Percentiles rank a stretch among this genome's conserved stretches.
phyloP scores from a whole-genome alignment of 2,797 vertebrate species.

The Enteromius paludinosus region DNA sequence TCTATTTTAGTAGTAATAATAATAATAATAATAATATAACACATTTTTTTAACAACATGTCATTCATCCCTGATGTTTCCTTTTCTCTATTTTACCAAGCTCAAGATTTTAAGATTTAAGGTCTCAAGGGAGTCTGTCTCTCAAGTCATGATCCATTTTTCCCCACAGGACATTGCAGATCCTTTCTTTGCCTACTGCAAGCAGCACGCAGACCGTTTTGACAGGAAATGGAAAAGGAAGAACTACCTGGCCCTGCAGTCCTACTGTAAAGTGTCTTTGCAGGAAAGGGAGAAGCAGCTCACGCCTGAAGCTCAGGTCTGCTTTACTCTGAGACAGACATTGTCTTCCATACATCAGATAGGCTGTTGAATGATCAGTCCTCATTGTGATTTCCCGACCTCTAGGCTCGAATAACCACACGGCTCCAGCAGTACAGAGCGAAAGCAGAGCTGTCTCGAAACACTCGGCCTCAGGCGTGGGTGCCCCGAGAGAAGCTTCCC shows the following conservation, averaged over 20 bases:
- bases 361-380: not conserved
- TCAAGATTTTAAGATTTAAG: not conserved
- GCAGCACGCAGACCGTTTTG: conserved; percentile 97
- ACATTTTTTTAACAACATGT: not conserved
- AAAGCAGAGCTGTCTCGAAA: conserved; percentile 95
- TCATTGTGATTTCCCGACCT: not conserved
- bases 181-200: conserved; percentile 99
- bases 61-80: not conserved
- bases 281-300: conserved; percentile 95
- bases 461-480: conserved; percentile 96
- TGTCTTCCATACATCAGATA: not conserved
- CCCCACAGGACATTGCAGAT: conserved; percentile 94
- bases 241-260: conserved; percentile 98
- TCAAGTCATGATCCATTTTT: not conserved
- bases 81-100: not conserved
- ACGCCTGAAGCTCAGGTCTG: conserved; percentile 94
- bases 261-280: conserved; percentile 95
- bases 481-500: conserved; percentile 94
- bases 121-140: not conserved
- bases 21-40: not conserved
- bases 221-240: conserved; percentile 99
- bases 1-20: not conserved
- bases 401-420: conserved; percentile 93
- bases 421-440: conserved; percentile 94
- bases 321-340: not conserved